Evolutionary conservation across 2,888 invertebrate genomes (phyloP), one percentile per base, ranked within the genome.

Genomic region (Ophion costatus): DNA sequence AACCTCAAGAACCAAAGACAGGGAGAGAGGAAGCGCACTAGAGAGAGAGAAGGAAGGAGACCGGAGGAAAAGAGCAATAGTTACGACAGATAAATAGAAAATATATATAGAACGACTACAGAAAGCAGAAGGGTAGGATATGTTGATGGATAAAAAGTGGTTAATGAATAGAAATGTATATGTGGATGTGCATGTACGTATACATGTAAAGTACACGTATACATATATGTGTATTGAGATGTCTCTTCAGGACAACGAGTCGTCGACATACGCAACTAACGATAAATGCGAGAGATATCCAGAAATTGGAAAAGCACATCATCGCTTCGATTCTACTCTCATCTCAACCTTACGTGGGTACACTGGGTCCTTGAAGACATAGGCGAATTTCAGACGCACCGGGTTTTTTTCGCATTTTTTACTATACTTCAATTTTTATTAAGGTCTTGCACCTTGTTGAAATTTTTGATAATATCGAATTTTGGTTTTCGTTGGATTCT

Each of bases 51-150:
- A 2, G 4, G 10, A 45, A 1, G 1, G 3, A 1, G 45, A 45
- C n/a, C 10, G n/a, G 22, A 20, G 71, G 61, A 63, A 77, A 59
- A 67, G 69, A 51, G 57, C 56, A 61, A 79, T 79, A 51, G 70
- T 56, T 69, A 74, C 20, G 80, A 78, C 74, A 70, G 82, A 83
- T 83, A 78, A 83, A 83, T 79, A 71, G 80, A 76, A 80, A 71
- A 76, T 70, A 80, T 83, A 71, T 80, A 80, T 56, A 76, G 71
- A 76, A 80, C 73, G 83, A 51, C 79, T 64, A 38, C 24, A 63
- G 74, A 73, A 70, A 33, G 17, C 51, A 63, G 67, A 29, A 14
- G 17, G 9, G 67, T 17, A 33, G 83, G 42, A 29, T 29, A 61
- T 56, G 69, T 66, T 57, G 59, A 71, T 71, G 70, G 45, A 59